phyloP scores from a whole-genome alignment of 2,888 invertebrate species.

The Netelia fuscicornis region DNA sequence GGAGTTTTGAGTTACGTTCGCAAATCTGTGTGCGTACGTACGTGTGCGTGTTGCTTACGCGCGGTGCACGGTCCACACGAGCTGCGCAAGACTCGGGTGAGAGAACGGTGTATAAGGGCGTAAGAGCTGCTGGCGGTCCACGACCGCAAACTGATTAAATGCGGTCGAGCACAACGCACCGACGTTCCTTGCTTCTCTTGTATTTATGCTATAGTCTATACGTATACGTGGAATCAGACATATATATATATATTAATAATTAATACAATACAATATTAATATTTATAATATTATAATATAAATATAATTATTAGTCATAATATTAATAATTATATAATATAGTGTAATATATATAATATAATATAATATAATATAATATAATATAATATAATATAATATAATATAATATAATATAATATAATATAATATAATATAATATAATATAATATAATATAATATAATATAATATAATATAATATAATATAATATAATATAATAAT shows the following conservation, averaged over 20 bases:
- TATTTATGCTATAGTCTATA: conserved; percentile 19
- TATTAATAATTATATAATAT: not conserved
- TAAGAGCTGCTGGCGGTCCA: conserved; percentile 65
- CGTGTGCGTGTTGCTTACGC: not conserved
- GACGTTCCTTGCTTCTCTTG: conserved; percentile 53
- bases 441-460: too few species aligned
- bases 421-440: too few species aligned
- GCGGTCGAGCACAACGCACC: conserved; percentile 75
- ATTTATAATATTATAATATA: too few species aligned
- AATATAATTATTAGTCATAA: not conserved
- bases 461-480: too few species aligned
- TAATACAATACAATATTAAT: too few species aligned
- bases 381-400: too few species aligned
- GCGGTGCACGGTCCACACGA: conserved; percentile 14
- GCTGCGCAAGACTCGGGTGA: conserved; percentile 18
- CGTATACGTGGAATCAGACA: not conserved
- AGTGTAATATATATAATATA: too few species aligned
- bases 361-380: too few species aligned
- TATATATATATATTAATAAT: not conserved
- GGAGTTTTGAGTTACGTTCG: conserved; percentile 69
- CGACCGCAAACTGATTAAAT: conserved; percentile 84
- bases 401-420: too few species aligned
- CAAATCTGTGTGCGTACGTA: conserved; percentile 11
- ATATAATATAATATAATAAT: not conserved
- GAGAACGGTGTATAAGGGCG: conserved; percentile 56